These are phyloP conservation scores for Drymonia ruficornis DNA, from an alignment of 2,888 invertebrate species.

Conservation along the genomic window DNA sequence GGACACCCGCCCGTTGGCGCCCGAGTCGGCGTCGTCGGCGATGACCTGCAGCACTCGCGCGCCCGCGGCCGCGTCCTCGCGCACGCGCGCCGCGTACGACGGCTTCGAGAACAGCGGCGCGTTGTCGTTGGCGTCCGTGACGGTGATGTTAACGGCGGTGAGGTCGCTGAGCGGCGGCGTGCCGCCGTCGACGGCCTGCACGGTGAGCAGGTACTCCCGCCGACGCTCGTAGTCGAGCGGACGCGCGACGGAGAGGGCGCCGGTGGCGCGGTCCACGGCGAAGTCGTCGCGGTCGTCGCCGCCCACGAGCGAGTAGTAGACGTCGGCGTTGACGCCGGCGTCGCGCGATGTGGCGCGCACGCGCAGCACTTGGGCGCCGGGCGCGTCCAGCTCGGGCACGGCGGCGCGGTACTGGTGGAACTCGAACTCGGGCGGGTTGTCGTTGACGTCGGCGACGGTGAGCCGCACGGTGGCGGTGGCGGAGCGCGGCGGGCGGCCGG, in stretches of 20 bases:
- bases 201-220: slow-evolving; percentile 93
- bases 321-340: slow-evolving; percentile 96
- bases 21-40: slow-evolving; percentile 94
- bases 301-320: slow-evolving; percentile 93
- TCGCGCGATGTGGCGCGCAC: slow-evolving; percentile 97
- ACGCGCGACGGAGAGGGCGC: slow-evolving; percentile 90
- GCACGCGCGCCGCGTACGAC: slow-evolving; percentile 90
- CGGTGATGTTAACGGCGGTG: slow-evolving; percentile 93
- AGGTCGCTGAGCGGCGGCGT: slow-evolving; percentile 95
- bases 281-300: slow-evolving; percentile 96
- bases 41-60: slow-evolving; percentile 90
- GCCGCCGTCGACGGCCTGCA: slow-evolving; percentile 96
- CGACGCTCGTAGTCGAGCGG: slow-evolving; percentile 95
- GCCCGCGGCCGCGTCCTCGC: slow-evolving; percentile 91
- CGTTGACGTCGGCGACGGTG: slow-evolving; percentile 96
- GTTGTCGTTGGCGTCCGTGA: slow-evolving; percentile 95
- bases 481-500: slow-evolving; percentile 90
- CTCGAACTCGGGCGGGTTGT: slow-evolving; percentile 98
- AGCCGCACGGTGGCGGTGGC: slow-evolving; percentile 89
- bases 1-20: slow-evolving; percentile 90
- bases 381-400: slow-evolving; percentile 90
- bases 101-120: slow-evolving; percentile 91
- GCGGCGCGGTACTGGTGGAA: slow-evolving; percentile 91
- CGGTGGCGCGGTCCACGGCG: slow-evolving; percentile 89
- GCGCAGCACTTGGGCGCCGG: slow-evolving; percentile 92